Conservation (phyloP, 2,888 invertebrate genomes). For the Chrysotoxum bicinctum region DNA sequence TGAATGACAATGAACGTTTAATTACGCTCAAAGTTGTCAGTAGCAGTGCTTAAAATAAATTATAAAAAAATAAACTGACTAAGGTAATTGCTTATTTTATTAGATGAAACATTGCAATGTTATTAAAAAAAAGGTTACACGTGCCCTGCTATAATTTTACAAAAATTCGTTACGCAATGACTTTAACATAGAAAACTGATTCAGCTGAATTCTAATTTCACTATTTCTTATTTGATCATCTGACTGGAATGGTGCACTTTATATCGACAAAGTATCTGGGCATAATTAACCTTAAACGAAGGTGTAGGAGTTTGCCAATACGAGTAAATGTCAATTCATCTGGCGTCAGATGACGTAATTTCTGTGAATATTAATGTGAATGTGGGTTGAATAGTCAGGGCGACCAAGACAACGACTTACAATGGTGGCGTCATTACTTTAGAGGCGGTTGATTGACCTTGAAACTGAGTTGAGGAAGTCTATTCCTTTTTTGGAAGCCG, state of each 20-base stretch:
- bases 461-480: constrained; percentile 43
- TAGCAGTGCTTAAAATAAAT: constrained; percentile 7
- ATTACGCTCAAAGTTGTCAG: constrained; percentile 54
- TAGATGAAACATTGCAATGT: constrained; percentile 19
- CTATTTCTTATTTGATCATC: constrained; percentile 5
- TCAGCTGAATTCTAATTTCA: neutral
- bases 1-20: constrained; percentile 71
- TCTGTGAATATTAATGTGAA: constrained; percentile 16
- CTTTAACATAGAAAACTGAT: neutral
- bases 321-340: constrained; percentile 38
- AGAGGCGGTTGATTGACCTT: constrained; percentile 47
- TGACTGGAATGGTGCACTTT: neutral
- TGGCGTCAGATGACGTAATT: constrained; percentile 64
- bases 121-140: constrained; percentile 18
- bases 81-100: neutral
- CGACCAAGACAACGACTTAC: constrained; percentile 23
- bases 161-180: neutral
- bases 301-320: constrained; percentile 43
- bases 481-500: constrained; percentile 47
- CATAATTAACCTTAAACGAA: neutral
- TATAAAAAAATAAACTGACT: neutral
- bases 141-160: neutral
- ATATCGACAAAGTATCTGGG: constrained; percentile 5
- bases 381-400: constrained; percentile 46
- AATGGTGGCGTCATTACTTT: constrained; percentile 40